Evolutionary conservation across 2,797 vertebrate species (phyloP).

Genomic region (Sebastolobus altivelis): DNA sequence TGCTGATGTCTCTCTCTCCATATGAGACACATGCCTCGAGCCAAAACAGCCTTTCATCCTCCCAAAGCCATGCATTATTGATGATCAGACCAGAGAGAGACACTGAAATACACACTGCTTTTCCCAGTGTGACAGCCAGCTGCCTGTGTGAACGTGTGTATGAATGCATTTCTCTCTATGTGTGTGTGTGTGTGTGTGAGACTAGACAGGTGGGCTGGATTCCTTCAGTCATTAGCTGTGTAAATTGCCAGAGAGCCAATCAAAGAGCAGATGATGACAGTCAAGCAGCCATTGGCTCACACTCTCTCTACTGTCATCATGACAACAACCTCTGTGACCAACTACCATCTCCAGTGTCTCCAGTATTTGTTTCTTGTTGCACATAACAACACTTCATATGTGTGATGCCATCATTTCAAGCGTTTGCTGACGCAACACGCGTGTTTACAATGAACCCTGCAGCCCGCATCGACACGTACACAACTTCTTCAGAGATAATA

Average conservation of each 20-base stretch:
- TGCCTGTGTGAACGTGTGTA: conserved; percentile 46
- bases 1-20: conserved; percentile 76
- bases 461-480: conserved; percentile 64
- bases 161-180: conserved; percentile 7
- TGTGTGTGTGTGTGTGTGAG: conserved; percentile 25
- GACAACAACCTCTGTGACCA: conserved; percentile 73
- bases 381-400: conserved; percentile 69
- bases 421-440: conserved; percentile 73
- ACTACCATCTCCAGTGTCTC: conserved; percentile 53
- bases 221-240: conserved; percentile 68
- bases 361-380: conserved; percentile 59
- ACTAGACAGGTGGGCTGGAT: conserved; percentile 72
- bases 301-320: conserved; percentile 52
- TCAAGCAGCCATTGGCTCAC: conserved; percentile 68
- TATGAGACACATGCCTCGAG: conserved; percentile 80
- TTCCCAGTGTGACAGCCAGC: conserved; percentile 68
- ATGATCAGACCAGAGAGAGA: conserved; percentile 79
- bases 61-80: conserved; percentile 83
- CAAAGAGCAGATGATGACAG: conserved; percentile 66
- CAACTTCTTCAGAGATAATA: conserved; percentile 63
- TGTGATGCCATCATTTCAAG: conserved; percentile 78
- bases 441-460: conserved; percentile 76
- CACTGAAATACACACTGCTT: conserved; percentile 74
- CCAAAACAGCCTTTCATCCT: conserved; percentile 86
- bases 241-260: conserved; percentile 73